Evolutionary conservation across 2,113 vertebrate genomes (phyloP).

Genomic region (Ophthalmolycus amberensis): DNA sequence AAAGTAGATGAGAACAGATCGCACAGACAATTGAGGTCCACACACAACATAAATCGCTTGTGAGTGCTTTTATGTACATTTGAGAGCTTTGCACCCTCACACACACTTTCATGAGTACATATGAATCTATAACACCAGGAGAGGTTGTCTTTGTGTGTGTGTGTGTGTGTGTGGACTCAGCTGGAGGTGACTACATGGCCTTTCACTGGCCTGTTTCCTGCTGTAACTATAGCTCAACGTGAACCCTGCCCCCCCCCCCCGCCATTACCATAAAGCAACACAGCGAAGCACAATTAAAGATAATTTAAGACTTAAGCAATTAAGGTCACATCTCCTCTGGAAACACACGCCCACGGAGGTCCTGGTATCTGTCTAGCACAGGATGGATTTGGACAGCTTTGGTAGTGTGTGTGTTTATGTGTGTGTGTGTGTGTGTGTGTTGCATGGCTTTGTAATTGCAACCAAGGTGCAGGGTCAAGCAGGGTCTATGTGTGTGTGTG

Average conservation of each 20-base stretch:
- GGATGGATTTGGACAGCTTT: slow-evolving; percentile 85
- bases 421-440: slow-evolving; percentile 49
- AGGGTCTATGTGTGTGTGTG: slow-evolving; percentile 69
- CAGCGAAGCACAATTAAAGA: slow-evolving; percentile 84
- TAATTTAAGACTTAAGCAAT: slow-evolving; percentile 89
- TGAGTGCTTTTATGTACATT: not conserved
- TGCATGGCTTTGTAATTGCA: slow-evolving; percentile 71
- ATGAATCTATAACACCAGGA: not conserved
- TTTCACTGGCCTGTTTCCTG: slow-evolving; percentile 75
- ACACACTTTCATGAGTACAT: not conserved
- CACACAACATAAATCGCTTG: not conserved
- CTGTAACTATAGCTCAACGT: slow-evolving; percentile 69
- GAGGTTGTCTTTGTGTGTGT: not conserved
- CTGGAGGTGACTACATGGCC: slow-evolving; percentile 79
- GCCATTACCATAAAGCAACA: slow-evolving; percentile 80
- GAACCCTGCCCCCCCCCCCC: slow-evolving; percentile 41
- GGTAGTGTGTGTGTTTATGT: slow-evolving; percentile 61
- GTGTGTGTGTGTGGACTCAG: slow-evolving; percentile 76
- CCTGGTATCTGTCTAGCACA: slow-evolving; percentile 79
- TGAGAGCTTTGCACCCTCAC: not conserved
- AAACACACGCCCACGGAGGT: slow-evolving; percentile 81
- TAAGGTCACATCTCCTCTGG: slow-evolving; percentile 83
- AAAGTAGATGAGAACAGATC: not conserved
- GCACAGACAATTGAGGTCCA: not conserved
- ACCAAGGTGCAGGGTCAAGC: slow-evolving; percentile 72